Evolutionary conservation across 2,797 vertebrate species (phyloP).

Genomic region (Emydoidea blandingii): DNA sequence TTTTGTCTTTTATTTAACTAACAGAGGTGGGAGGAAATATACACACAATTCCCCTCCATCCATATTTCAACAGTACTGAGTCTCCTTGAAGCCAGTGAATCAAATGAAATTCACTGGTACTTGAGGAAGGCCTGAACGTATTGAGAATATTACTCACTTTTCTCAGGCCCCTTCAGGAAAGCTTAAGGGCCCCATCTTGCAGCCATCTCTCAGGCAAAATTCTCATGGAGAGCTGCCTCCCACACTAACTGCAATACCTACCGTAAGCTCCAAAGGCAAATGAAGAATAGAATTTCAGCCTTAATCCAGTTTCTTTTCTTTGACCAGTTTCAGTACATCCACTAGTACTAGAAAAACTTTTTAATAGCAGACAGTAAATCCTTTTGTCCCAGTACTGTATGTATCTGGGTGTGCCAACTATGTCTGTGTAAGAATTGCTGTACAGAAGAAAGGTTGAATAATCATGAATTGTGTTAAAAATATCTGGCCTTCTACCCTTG

Average conservation of each 20-base stretch:
- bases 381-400: background rate
- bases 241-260: background rate
- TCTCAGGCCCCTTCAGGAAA: background rate
- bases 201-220: background rate
- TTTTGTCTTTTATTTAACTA: constrained; percentile 52
- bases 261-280: background rate
- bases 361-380: background rate
- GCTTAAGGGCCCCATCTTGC: background rate
- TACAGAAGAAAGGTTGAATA: background rate
- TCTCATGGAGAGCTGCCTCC: background rate
- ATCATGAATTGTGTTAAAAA: no score
- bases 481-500: background rate
- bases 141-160: background rate
- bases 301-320: background rate
- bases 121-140: rapidly evolving
- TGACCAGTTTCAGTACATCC: no score
- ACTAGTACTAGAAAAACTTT: background rate
- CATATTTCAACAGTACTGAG: background rate
- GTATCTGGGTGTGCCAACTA: background rate
- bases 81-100: background rate
- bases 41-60: background rate
- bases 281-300: background rate
- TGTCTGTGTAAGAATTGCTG: background rate
- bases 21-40: background rate
- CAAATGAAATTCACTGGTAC: background rate